Evolutionary conservation across 23 tunicate genomes (phyloP).

Genomic region (Halocynthia roretzi): DNA sequence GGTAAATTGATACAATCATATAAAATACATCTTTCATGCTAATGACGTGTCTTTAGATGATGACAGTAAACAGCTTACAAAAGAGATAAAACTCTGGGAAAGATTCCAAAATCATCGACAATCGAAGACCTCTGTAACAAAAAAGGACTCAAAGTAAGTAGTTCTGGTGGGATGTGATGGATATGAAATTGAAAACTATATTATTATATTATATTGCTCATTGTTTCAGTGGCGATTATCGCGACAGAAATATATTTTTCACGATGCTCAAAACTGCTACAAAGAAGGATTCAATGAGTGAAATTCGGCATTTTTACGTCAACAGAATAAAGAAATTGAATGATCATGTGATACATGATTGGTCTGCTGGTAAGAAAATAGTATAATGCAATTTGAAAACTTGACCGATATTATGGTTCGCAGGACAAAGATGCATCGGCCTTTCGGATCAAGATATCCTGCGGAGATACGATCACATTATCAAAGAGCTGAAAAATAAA

Average conservation of each 20-base stretch:
- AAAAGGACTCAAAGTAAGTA: neutral
- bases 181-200: too few species aligned
- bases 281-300: constrained; percentile 51
- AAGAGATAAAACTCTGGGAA: constrained; percentile 56
- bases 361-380: constrained; percentile 49
- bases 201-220: too few species aligned
- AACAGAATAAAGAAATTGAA: constrained; percentile 51
- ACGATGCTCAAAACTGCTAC: constrained; percentile 50
- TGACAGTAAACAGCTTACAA: constrained; percentile 24
- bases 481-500: constrained; percentile 21
- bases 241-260: constrained; percentile 32
- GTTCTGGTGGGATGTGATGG: neutral
- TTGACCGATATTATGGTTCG: neutral
- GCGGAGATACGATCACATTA: constrained; percentile 48
- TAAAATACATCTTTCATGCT: neutral
- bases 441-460: constrained; percentile 41
- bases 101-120: constrained; percentile 1
- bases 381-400: too few species aligned
- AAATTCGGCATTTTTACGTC: constrained; percentile 58
- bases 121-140: neutral
- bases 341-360: constrained; percentile 79
- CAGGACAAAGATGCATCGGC: constrained; percentile 65
- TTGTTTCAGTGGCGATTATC: constrained; percentile 5
- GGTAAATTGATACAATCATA: neutral
- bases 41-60: constrained; percentile 30